phyloP scores from a whole-genome alignment of 2,113 vertebrate genomes.

The Cochlearius cochlearius region DNA sequence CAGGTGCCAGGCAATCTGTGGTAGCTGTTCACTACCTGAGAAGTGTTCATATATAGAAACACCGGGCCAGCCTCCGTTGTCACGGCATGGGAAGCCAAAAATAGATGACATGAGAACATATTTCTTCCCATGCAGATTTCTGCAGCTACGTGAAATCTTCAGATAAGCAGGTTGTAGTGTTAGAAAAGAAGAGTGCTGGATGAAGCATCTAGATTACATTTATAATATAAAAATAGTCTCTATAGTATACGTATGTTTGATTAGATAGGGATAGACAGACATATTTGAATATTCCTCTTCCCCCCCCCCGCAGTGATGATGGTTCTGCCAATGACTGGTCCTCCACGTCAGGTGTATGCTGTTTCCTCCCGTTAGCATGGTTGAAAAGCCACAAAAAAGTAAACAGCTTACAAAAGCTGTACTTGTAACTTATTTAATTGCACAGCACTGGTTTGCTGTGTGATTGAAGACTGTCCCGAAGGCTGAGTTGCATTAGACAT shows the following conservation, averaged over 20 bases:
- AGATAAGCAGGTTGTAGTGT: neutral
- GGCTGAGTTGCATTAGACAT: neutral
- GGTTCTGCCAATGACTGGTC: neutral
- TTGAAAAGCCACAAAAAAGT: neutral
- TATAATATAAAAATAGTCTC: neutral
- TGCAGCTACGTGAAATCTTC: neutral
- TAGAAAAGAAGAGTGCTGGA: neutral
- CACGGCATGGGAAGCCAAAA: neutral
- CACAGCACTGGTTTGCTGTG: neutral
- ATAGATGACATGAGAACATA: conserved; percentile 18
- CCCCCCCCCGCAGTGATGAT: neutral
- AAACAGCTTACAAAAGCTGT: neutral
- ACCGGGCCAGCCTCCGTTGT: conserved; percentile 6
- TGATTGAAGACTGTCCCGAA: neutral
- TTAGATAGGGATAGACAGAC: neutral
- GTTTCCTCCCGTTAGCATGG: neutral
- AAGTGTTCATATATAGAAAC: conserved; percentile 8
- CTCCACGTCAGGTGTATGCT: neutral
- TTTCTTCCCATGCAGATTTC: neutral
- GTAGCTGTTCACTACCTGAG: conserved; percentile 45
- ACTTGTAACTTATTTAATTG: neutral
- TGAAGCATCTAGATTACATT: neutral
- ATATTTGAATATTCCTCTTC: neutral
- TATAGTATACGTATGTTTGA: neutral
- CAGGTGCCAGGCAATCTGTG: conserved; percentile 45